These are phyloP conservation scores for Chrysomela aeneicollis DNA, from an alignment of 2,888 invertebrate species.

Conservation along the genomic window DNA sequence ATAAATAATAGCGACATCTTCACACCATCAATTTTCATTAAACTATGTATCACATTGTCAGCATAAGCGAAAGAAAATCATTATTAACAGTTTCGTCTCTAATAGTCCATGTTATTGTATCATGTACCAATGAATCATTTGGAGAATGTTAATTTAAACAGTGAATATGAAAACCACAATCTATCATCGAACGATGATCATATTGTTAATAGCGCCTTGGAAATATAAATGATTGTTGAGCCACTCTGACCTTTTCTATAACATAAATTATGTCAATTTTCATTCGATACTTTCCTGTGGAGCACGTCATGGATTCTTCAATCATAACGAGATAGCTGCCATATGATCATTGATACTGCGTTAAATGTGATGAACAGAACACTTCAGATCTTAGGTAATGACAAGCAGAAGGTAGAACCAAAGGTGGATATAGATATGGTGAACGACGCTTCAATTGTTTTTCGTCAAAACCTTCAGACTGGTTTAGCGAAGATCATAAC, in stretches of 20 bases:
- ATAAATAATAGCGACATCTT: background rate
- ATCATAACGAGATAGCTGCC: background rate
- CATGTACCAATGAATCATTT: slow-evolving; percentile 19
- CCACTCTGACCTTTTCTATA: slow-evolving; percentile 15
- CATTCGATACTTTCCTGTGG: slow-evolving; percentile 10
- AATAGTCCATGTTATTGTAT: slow-evolving; percentile 22
- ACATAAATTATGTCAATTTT: slow-evolving; percentile 21
- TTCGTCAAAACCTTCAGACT: no score
- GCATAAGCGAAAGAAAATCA: slow-evolving; percentile 8
- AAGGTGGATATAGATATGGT: no score
- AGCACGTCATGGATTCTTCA: background rate
- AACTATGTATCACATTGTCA: slow-evolving; percentile 19
- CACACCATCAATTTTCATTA: background rate
- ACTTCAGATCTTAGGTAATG: background rate
- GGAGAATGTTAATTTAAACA: slow-evolving; percentile 21
- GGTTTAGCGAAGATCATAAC: no score
- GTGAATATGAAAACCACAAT: slow-evolving; percentile 18
- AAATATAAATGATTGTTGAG: slow-evolving; percentile 19
- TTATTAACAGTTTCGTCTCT: slow-evolving; percentile 14
- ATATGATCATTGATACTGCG: background rate
- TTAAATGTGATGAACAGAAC: background rate
- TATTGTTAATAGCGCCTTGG: slow-evolving; percentile 5
- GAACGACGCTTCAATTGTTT: no score
- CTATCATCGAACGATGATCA: slow-evolving; percentile 20
- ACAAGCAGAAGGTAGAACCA: no score